These are phyloP conservation scores for Aphelocoma californica DNA, from an alignment of 2,797 vertebrate genomes.

Conservation along the genomic window DNA sequence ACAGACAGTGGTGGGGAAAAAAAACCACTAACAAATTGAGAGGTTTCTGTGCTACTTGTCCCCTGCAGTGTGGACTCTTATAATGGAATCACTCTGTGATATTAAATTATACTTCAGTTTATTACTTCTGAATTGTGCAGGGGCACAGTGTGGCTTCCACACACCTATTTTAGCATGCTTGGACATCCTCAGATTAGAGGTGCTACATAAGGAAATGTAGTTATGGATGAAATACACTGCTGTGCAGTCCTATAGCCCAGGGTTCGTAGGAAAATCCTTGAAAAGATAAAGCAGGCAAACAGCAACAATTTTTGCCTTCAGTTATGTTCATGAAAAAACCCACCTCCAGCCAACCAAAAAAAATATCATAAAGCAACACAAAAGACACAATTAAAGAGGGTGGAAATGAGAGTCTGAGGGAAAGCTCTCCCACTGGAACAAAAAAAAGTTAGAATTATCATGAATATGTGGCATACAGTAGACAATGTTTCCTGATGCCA, in stretches of 20 bases:
- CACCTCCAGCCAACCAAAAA: neutral
- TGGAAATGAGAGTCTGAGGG: neutral
- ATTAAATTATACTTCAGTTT: slow-evolving; percentile 13
- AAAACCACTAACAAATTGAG: neutral
- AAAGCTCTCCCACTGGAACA: neutral
- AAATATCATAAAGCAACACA: neutral
- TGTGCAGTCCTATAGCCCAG: neutral
- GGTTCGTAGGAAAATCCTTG: neutral
- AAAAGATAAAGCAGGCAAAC: neutral
- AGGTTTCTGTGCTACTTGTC: neutral
- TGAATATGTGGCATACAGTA: neutral
- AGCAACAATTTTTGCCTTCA: neutral
- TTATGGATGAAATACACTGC: neutral
- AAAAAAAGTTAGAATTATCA: neutral
- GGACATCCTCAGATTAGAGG: neutral
- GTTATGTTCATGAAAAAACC: neutral
- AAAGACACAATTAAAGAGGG: neutral
- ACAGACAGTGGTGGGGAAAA: neutral
- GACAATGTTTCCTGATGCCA: neutral
- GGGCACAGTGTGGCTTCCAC: neutral
- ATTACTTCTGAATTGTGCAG: neutral
- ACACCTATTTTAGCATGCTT: neutral
- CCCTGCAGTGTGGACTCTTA: neutral
- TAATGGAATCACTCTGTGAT: neutral
- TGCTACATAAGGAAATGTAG: neutral